Percentiles rank a stretch among this genome's conserved stretches.
Conservation (phyloP, 2,797 vertebrate genomes). For the Sebastes vulpes region DNA sequence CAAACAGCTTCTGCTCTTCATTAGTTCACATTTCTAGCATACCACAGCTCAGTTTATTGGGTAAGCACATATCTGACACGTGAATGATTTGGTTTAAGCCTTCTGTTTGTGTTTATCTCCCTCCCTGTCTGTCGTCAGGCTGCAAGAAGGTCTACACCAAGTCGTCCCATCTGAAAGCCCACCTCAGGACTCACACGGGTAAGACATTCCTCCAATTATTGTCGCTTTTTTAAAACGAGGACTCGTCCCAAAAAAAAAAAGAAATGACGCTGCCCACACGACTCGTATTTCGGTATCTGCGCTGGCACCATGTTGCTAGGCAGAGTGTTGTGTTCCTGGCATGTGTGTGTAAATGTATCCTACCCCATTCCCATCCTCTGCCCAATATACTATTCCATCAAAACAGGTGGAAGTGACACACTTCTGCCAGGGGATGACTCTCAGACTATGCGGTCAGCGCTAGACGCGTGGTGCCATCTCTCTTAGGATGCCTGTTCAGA, state of each 20-base stretch:
- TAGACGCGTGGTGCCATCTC: constrained; percentile 51
- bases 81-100: constrained; percentile 54
- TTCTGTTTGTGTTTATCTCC: constrained; percentile 72
- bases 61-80: constrained; percentile 60
- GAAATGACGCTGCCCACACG: constrained; percentile 14
- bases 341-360: constrained; percentile 85
- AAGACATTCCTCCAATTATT: constrained; percentile 78
- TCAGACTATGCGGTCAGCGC: constrained; percentile 54
- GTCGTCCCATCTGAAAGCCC: constrained; percentile 98
- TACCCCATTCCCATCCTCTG: constrained; percentile 75
- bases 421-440: constrained; percentile 80
- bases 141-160: constrained; percentile 99
- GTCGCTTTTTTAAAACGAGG: constrained; percentile 56
- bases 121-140: constrained; percentile 81
- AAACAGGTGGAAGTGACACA: constrained; percentile 85
- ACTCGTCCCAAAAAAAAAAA: constrained; percentile 26
- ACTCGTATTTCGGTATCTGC: constrained; percentile 79
- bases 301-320: constrained; percentile 83
- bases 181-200: constrained; percentile 99
- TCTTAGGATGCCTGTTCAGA: constrained; percentile 33
- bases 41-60: constrained; percentile 50
- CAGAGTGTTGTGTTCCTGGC: constrained; percentile 85
- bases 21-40: constrained; percentile 66
- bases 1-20: constrained; percentile 60
- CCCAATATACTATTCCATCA: constrained; percentile 83